These are phyloP conservation scores for Megalonaias nervosa DNA, from an alignment of 1,140 invertebrate species.

Conservation along the genomic window DNA sequence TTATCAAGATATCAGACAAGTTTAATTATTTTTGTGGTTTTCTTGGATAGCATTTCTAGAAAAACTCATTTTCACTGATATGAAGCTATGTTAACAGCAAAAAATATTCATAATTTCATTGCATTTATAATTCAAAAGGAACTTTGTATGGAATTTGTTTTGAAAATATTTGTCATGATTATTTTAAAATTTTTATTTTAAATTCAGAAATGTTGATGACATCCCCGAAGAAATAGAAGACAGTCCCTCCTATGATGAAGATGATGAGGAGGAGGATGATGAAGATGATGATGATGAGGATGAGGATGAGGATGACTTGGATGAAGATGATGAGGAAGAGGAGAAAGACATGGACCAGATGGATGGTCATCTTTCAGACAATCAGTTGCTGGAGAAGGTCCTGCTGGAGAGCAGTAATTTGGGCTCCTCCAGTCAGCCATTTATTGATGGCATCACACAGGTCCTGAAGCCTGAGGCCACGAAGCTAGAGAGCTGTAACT, in stretches of 20 bases:
- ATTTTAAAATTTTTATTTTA: no score
- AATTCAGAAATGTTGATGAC: conserved; percentile 45
- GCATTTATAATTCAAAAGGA: no score
- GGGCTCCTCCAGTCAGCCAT: conserved; percentile 14
- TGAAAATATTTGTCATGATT: no score
- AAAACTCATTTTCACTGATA: no score
- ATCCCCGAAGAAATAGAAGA: conserved; percentile 52
- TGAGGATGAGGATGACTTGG: conserved; percentile 33
- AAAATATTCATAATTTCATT: no score
- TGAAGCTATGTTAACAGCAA: no score
- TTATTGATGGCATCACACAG: conserved; percentile 2
- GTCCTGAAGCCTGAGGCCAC: background rate
- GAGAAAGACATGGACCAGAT: conserved; percentile 19
- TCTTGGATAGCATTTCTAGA: no score
- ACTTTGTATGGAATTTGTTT: no score
- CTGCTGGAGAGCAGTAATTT: background rate
- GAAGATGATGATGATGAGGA: conserved; percentile 37
- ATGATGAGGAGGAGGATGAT: conserved; percentile 42
- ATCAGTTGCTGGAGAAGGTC: background rate
- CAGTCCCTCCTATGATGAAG: conserved; percentile 35
- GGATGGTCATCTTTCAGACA: background rate
- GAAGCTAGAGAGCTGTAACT: conserved; percentile 56
- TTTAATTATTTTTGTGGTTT: no score
- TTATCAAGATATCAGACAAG: no score
- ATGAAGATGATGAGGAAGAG: conserved; percentile 38